Conservation (phyloP, 1,140 invertebrate genomes). For the Calliopsis andreniformis region DNA sequence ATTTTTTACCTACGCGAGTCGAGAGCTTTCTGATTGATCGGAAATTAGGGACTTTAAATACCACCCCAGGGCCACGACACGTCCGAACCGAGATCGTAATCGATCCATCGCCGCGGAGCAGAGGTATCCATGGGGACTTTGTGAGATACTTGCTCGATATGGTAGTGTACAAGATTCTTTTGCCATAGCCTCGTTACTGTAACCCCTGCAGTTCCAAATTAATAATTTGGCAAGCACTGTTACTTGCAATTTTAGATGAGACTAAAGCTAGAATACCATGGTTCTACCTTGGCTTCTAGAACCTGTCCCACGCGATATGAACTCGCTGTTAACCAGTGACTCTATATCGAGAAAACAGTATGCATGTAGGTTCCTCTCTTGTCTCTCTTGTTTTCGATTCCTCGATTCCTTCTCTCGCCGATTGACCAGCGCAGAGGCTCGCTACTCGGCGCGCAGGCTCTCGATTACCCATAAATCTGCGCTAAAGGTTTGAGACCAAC, state of each 20-base stretch:
- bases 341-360: background rate
- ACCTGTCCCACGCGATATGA: no score
- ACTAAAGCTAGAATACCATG: no score
- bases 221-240: no score
- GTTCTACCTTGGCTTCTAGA: no score
- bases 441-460: slow-evolving; percentile 67
- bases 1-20: slow-evolving; percentile 73
- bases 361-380: slow-evolving; percentile 38
- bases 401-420: slow-evolving; percentile 9
- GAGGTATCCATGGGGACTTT: background rate
- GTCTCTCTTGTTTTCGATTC: slow-evolving; percentile 49
- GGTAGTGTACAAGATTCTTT: no score
- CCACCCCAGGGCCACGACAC: slow-evolving; percentile 75
- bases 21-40: slow-evolving; percentile 79
- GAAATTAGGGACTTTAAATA: slow-evolving; percentile 79
- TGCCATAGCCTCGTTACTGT: no score
- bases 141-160: slow-evolving; percentile 19
- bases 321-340: no score
- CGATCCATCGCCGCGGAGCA: slow-evolving; percentile 56
- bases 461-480: slow-evolving; percentile 78
- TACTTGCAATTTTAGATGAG: no score
- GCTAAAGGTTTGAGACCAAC: slow-evolving; percentile 67
- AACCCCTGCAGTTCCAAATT: no score
- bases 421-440: slow-evolving; percentile 59
- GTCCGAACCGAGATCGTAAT: slow-evolving; percentile 78